A percentile compares a stretch with the other conserved stretches of the same genome.
These are phyloP conservation scores for Phymastichus coffea DNA, from an alignment of 1,140 invertebrate genomes.

Conservation along the genomic window DNA sequence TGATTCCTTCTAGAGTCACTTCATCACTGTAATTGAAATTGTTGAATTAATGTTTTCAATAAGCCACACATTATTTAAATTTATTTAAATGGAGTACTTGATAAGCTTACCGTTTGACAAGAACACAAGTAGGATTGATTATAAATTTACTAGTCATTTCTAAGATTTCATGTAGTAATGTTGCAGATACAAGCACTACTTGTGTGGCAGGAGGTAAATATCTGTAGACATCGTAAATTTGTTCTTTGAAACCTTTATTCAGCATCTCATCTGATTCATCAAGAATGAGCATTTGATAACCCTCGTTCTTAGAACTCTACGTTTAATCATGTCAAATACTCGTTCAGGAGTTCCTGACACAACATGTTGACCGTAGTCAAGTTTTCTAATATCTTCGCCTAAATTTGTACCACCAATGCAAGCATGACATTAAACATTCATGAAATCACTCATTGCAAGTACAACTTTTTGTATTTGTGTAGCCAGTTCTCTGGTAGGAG, in stretches of 20 bases:
- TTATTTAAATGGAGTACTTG: slow-evolving; percentile 2
- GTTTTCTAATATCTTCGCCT: slow-evolving; percentile 97
- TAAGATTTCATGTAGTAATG: slow-evolving; percentile 97
- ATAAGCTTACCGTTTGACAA: slow-evolving; percentile 87
- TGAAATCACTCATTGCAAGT: slow-evolving; percentile 95
- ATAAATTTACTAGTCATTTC: slow-evolving; percentile 99
- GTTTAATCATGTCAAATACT: slow-evolving; percentile 98
- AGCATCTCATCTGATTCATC: slow-evolving; percentile 99
- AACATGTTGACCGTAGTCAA: slow-evolving; percentile 99
- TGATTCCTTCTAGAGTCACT: slow-evolving; percentile 99
- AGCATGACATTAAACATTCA: slow-evolving; percentile 99
- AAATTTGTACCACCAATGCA: slow-evolving; percentile 99
- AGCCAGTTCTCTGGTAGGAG: slow-evolving; percentile 96
- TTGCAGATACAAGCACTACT: slow-evolving; percentile 96
- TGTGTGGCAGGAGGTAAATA: slow-evolving; percentile 98
- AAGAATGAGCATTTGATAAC: slow-evolving; percentile 97
- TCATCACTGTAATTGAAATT: slow-evolving; percentile 89
- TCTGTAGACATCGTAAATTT: slow-evolving; percentile 99
- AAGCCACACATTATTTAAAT: neutral
- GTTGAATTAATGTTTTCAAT: no score
- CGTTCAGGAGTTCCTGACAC: slow-evolving; percentile 97
- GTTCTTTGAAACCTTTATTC: slow-evolving; percentile 99
- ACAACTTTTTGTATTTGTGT: slow-evolving; percentile 99
- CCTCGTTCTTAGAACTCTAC: slow-evolving; percentile 89
- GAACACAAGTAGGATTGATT: slow-evolving; percentile 97